phyloP scores from a whole-genome alignment of 2,113 vertebrate genomes.

The Cyphomyrus discorhynchus region DNA sequence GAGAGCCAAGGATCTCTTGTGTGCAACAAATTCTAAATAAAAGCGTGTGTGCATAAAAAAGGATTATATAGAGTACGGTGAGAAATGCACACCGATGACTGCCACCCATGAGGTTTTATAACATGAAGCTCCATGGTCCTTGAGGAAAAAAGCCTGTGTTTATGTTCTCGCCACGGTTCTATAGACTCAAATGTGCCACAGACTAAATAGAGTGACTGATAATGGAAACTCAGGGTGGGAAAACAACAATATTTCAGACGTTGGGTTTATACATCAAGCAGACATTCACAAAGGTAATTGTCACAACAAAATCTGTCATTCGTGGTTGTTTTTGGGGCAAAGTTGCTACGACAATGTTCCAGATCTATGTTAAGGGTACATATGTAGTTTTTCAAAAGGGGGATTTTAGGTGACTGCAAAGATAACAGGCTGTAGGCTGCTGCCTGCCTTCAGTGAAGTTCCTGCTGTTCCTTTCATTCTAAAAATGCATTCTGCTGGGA shows the following conservation, averaged over 20 bases:
- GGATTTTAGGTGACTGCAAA: background rate
- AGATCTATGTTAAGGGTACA: background rate
- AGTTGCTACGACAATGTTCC: background rate
- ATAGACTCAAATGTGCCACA: background rate
- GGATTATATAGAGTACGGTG: background rate
- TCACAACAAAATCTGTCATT: background rate
- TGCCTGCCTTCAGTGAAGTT: too few relatives aligned
- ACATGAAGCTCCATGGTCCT: background rate
- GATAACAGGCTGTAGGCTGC: background rate
- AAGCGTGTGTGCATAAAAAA: background rate
- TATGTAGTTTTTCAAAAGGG: background rate
- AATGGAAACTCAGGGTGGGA: background rate
- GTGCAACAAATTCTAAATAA: background rate
- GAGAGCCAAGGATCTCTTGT: background rate
- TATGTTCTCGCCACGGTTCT: background rate
- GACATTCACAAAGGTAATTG: background rate
- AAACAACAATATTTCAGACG: background rate
- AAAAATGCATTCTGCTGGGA: background rate
- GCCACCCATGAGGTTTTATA: background rate
- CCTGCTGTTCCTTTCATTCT: background rate
- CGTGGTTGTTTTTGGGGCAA: background rate
- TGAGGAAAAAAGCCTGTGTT: background rate
- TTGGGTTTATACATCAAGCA: background rate
- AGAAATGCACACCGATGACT: background rate
- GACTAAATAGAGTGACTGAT: constrained; percentile 7